phyloP scores from a whole-genome alignment of 2,113 vertebrate species.

The Mesembrinibis cayennensis region DNA sequence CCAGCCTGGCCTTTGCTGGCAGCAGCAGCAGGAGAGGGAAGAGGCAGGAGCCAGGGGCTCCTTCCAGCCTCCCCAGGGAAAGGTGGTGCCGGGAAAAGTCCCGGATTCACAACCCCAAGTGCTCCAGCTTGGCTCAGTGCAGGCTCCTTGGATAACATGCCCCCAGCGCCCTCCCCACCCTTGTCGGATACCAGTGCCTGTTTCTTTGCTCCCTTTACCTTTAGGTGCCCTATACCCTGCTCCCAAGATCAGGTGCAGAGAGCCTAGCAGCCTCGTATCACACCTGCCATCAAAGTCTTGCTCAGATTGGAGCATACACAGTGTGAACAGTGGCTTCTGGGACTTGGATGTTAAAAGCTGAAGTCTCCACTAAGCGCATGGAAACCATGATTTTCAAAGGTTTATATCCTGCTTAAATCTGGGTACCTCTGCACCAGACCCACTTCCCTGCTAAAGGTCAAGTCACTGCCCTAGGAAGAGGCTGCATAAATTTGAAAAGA shows the following conservation, averaged over 20 bases:
- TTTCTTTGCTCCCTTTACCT: neutral
- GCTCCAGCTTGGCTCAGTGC: fast-evolving
- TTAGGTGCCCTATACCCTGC: neutral
- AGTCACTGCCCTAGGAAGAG: neutral
- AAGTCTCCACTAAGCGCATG: neutral
- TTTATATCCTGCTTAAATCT: neutral
- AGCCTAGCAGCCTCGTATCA: neutral
- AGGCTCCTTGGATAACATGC: neutral
- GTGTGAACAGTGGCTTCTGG: neutral
- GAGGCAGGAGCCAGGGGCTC: neutral
- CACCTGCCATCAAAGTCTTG: neutral
- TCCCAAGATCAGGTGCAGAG: neutral
- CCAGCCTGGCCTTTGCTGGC: neutral
- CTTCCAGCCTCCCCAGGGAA: neutral
- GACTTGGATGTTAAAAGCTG: neutral
- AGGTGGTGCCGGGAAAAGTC: neutral
- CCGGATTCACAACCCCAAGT: neutral
- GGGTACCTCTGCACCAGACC: neutral
- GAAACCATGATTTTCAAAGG: neutral
- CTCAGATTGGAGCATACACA: neutral
- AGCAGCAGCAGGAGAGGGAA: neutral
- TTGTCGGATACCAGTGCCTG: neutral
- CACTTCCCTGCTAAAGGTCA: neutral
- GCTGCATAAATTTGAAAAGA: neutral
- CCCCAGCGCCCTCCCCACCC: too few species aligned